A percentile compares a stretch with the other conserved stretches of the same genome.
Conservation (phyloP, 2,888 invertebrate species). For the Electrophaes corylata region DNA sequence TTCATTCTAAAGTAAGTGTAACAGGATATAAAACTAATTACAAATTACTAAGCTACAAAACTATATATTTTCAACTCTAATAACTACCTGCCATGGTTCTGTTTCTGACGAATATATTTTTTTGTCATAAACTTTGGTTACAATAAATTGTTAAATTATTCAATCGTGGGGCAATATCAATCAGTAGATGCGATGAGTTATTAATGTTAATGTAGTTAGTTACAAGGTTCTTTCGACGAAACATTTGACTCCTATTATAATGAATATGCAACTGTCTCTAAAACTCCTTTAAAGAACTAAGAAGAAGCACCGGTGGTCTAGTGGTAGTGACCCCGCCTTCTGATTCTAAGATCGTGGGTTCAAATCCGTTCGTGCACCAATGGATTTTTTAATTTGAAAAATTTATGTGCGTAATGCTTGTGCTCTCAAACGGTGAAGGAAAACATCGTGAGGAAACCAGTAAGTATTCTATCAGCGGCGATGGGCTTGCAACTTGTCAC, state of each 20-base stretch:
- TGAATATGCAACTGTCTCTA: constrained; percentile 2
- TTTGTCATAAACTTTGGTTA: constrained; percentile 33
- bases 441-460: too few species aligned
- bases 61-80: constrained; percentile 33
- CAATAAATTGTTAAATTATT: constrained; percentile 47
- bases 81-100: constrained; percentile 28
- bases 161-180: constrained; percentile 54
- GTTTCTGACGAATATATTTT: constrained; percentile 35
- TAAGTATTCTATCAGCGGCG: too few species aligned
- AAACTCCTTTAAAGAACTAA: too few species aligned
- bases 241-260: constrained; percentile 19
- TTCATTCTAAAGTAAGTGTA: constrained; percentile 16
- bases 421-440: too few species aligned
- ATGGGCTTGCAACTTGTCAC: too few species aligned
- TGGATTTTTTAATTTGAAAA: too few species aligned
- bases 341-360: too few species aligned
- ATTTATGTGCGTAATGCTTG: too few species aligned
- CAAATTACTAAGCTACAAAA: constrained; percentile 29
- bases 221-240: constrained; percentile 44
- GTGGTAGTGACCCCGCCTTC: too few species aligned
- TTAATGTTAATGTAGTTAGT: constrained; percentile 49
- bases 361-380: too few species aligned
- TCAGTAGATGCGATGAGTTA: constrained; percentile 47
- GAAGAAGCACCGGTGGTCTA: too few species aligned
- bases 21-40: constrained; percentile 43